Base-by-base conservation (phyloP, 1,140 invertebrate genomes). In the Armadillidium nasatum region DNA sequence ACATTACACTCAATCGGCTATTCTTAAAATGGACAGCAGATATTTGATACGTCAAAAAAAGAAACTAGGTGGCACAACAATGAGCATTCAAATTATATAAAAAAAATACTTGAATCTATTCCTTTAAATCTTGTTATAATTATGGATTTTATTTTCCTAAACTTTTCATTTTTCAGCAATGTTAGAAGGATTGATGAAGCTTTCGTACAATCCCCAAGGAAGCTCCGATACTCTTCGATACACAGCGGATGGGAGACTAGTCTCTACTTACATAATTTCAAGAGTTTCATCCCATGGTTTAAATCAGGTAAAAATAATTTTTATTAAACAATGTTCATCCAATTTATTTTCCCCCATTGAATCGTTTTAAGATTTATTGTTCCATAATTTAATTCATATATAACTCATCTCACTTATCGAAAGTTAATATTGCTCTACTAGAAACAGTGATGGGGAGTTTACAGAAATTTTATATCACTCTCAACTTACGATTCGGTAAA, bases 181-280 rank as follows among this genome's bases (percentile, higher is more conserved):
- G 15, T 66, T 78, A 43, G 23, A 78, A 67, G 74, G 70, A 13
- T 21, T 78, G 60, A 60, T 76, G 23, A 78, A 78, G 50, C 67
- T 78, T 13, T 76, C 77, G 13, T 78, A 73, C 50, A 76, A 73
- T 54, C 70, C 73, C 7, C 73, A 71, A 10, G 73, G 74, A 6
- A 74, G 77, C 6, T 60, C 77, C 44, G 77, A 78, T 15, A 44
- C 44, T 33, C 75, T 78, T n/a, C 74, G 77, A 0, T 78, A 78
- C 74, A 78, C 74, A 15, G 77, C 74, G 44, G 74, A 78, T 70
- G 74, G 77, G 7, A 70, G 74, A 19, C 77, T 78, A 19, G 74
- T 76, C 60, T 75, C 75, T 68, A 72, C 71, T 44, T 78, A 75
- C 22, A 76, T 54, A 70, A 78, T 78, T 22, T 73, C 43, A 23